Evolutionary conservation across 2,113 vertebrate genomes (phyloP), one percentile per base, ranked within the genome.

Genomic region (Hypomesus transpacificus): DNA sequence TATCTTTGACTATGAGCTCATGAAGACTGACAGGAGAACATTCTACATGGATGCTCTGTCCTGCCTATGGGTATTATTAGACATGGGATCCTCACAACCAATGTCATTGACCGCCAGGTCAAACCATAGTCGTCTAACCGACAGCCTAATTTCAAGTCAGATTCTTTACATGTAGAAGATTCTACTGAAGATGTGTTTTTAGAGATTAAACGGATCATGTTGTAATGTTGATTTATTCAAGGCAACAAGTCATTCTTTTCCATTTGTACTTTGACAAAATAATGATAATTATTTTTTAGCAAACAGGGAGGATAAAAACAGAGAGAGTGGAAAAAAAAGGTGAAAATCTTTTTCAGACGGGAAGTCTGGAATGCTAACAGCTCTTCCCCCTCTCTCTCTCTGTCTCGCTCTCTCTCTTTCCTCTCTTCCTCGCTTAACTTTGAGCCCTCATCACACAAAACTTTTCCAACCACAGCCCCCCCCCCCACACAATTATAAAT

Each of bases 151-250:
- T 84, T 86, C 84, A 78, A 74, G 70, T 58, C 69, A 73, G 84
- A 92, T 92, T 91, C 90, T 88, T 91, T 92, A 87, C 90, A 85
- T 84, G 85, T 83, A 88, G 87, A 76, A 69, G 5, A 34, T 34
- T 5, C 1, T 8, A 34, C 7, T 34, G 31, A 34, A 34, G 31
- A 34, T 34, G 9, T 46, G 39, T 46, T 46, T 46, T 5, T 46
- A 46, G 39, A 46, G 39, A 46, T 46, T 46, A 46, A 46, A 46
- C 9, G 9, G 39, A 46, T 13, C 9, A 9, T 46, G 39, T 46
- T 11, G 39, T 11, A 46, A 46, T 46, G 39, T 46, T 46, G 39
- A 46, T 46, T 46, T 11, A 46, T 46, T 46, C 39, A 46, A 46
- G 39, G 31, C 31, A 7, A 34, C 31, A 34, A 34, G 6, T 46